Evolutionary conservation across 2,797 vertebrate species (phyloP).

Genomic region (Lithobates pipiens): DNA sequence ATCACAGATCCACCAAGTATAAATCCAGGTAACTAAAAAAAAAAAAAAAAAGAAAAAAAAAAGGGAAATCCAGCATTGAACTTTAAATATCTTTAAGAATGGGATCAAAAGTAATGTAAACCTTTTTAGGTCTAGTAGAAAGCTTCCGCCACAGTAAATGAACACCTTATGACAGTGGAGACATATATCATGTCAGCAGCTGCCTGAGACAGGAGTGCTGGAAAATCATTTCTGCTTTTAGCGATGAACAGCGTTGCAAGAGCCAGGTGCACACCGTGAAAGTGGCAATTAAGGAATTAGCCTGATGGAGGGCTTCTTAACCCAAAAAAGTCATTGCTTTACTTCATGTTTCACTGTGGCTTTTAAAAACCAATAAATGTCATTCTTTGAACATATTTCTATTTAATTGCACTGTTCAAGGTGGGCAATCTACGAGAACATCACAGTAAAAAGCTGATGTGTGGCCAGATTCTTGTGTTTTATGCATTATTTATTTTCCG

Average conservation of each 20-base stretch:
- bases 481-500: constrained; percentile 32
- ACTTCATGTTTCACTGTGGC: constrained; percentile 50
- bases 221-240: constrained; percentile 40
- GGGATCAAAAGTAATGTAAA: constrained; percentile 14
- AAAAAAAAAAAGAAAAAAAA: too few relatives aligned
- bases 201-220: constrained; percentile 21
- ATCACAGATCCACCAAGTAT: too few relatives aligned
- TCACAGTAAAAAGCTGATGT: neutral
- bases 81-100: too few relatives aligned
- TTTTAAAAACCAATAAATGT: constrained; percentile 61
- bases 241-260: constrained; percentile 44
- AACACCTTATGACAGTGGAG: constrained; percentile 33
- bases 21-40: too few relatives aligned
- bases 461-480: constrained; percentile 1
- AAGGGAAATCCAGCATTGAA: too few relatives aligned
- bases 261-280: constrained; percentile 54
- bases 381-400: constrained; percentile 51
- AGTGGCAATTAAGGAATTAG: constrained; percentile 59
- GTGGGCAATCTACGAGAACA: constrained; percentile 28
- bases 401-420: constrained; percentile 55
- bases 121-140: constrained; percentile 7
- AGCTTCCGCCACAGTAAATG: constrained; percentile 9
- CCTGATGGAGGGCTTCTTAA: constrained; percentile 56
- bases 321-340: constrained; percentile 50
- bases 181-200: constrained; percentile 42